Percentiles rank a stretch among this genome's conserved stretches.
phyloP scores from a whole-genome alignment of 2,113 vertebrate genomes.

The Grammomys dolichurus region DNA sequence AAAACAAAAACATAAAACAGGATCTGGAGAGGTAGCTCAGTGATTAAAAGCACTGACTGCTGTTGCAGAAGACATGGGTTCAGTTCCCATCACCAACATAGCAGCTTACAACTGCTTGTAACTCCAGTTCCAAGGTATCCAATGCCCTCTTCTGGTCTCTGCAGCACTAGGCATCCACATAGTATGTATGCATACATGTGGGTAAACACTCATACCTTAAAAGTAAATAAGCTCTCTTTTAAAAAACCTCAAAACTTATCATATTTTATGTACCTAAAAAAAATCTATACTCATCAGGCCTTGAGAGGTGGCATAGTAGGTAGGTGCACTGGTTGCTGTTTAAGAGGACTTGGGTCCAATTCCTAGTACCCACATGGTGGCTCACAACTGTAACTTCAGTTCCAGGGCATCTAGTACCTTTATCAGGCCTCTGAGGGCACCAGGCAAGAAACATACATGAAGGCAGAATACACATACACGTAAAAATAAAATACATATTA shows the following conservation, averaged over 20 bases:
- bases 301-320: background rate
- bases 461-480: background rate
- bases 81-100: too few species aligned
- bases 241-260: too few species aligned
- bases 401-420: background rate
- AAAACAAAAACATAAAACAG: background rate
- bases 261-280: background rate
- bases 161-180: too few species aligned
- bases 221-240: too few species aligned
- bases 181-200: too few species aligned
- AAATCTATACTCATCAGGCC: background rate
- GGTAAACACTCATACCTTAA: too few species aligned
- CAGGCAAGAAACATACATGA: background rate
- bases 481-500: background rate
- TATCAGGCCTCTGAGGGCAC: background rate
- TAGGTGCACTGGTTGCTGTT: background rate
- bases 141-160: too few species aligned
- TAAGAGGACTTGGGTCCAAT: background rate
- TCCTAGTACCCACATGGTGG: background rate
- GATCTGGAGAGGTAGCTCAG: background rate
- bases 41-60: background rate
- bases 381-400: background rate
- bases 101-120: too few species aligned
- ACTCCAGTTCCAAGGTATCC: too few species aligned
- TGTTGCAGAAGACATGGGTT: too few species aligned